Base-by-base conservation (phyloP, 2,797 vertebrate genomes). In the Urosaurus nigricauda region DNA sequence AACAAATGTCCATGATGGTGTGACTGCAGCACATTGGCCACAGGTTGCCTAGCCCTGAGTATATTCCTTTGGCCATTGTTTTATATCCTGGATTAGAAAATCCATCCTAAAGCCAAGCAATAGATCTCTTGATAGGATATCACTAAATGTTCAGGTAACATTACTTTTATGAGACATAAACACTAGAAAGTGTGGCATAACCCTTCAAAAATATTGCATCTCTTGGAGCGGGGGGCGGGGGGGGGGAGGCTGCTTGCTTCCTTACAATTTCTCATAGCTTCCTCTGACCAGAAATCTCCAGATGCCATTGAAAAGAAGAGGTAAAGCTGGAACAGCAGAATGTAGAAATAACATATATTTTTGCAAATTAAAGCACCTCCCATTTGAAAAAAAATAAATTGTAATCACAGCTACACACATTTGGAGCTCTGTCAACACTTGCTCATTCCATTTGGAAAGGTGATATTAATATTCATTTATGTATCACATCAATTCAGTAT, bases 381-480 rank as follows among this genome's bases (percentile, higher is more conserved):
- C 0, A 53, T 51, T 14, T 29, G 7, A 14, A 14, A 21, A 17
- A 11, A 24, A 60, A 77, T 29, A 47, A 24, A n/a, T 60, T 58
- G 35, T 60, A 79, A 74, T 74, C 65, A 74, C n/a, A 79, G n/a
- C 40, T 65, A 29, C n/a, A n/a, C n/a, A n/a, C 53, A 73, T 73
- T 84, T 73, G 77, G 35, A 85, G 58, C 65, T 79, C 37, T 80
- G 63, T 71, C 60, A 58, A 13, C 17, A 11, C 43, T 87, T 74
- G 53, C 17, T 74, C 40, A 74, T 65, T 56, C 8, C 58, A 80
- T 63, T 80, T 63, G 58, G 37, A 77, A 89, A 85, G 40, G 21
- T 79, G 24, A 40, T 43, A 70, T 80, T 87, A 80, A 80, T 87
- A 75, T 90, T 79, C 35, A 87, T 90, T 71, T 78, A 80, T 80